Evolutionary conservation across 2,888 invertebrate species (phyloP).

Genomic region (Lasioglossum vierecki): DNA sequence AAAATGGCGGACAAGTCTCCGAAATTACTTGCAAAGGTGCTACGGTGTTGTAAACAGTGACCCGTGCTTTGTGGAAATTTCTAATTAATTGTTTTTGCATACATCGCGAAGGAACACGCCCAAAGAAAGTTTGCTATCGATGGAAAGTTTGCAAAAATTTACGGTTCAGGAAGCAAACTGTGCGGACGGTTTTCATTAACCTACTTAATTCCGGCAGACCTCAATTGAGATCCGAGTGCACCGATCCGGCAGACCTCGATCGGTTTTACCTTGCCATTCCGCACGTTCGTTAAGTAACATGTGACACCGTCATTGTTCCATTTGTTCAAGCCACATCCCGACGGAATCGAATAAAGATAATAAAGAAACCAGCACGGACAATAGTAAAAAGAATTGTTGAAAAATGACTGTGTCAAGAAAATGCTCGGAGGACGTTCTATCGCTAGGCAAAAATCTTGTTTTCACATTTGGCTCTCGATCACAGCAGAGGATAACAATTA

Average conservation of each 20-base stretch:
- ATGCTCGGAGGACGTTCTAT: conserved; percentile 4
- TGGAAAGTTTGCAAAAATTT: conserved; percentile 50
- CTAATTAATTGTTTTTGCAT: neutral
- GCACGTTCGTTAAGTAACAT: conserved; percentile 3
- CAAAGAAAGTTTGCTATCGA: conserved; percentile 20
- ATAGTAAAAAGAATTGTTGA: neutral
- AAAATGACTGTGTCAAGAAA: neutral
- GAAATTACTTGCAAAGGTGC: neutral
- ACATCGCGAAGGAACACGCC: neutral
- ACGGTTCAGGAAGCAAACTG: conserved; percentile 41
- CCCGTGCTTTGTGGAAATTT: neutral
- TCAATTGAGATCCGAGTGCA: conserved; percentile 30
- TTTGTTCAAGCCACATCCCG: neutral
- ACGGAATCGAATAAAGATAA: too few species aligned
- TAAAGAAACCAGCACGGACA: neutral
- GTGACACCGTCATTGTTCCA: conserved; percentile 6
- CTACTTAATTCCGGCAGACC: conserved; percentile 44
- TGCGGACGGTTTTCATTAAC: conserved; percentile 46
- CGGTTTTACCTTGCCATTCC: conserved; percentile 25
- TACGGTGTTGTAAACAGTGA: neutral
- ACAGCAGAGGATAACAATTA: conserved; percentile 36
- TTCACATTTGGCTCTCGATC: conserved; percentile 32
- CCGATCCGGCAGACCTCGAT: conserved; percentile 48
- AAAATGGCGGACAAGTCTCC: neutral
- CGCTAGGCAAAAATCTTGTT: conserved; percentile 1